Conservation (phyloP, 2,113 vertebrate genomes). For the Danionella cerebrum region DNA sequence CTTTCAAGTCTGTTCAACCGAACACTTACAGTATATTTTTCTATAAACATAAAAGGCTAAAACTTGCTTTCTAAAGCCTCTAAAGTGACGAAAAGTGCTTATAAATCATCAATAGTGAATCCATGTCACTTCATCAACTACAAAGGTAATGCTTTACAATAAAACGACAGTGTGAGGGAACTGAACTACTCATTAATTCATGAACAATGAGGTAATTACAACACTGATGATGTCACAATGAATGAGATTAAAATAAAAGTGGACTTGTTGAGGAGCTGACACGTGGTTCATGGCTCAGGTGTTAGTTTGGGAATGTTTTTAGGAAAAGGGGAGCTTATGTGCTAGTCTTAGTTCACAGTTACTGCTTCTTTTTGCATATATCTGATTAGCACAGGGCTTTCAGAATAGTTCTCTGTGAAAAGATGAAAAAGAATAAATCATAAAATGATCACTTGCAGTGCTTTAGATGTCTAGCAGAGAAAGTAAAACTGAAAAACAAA, state of each 20-base stretch:
- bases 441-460: constrained; percentile 45
- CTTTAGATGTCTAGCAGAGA: constrained; percentile 23
- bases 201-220: neutral
- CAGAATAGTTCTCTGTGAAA: constrained; percentile 65
- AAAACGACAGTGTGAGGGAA: neutral
- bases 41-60: constrained; percentile 2
- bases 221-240: neutral
- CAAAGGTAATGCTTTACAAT: too few species aligned
- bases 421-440: constrained; percentile 55
- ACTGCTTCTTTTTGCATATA: constrained; percentile 73
- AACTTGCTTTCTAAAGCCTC: constrained; percentile 13
- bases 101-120: constrained; percentile 3
- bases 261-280: neutral
- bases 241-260: neutral
- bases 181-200: neutral
- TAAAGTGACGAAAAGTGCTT: constrained; percentile 20
- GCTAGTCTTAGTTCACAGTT: constrained; percentile 64
- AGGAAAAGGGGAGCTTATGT: constrained; percentile 50
- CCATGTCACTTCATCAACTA: too few species aligned
- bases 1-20: neutral
- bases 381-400: constrained; percentile 63
- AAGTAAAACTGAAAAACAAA: constrained; percentile 24
- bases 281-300: constrained; percentile 7
- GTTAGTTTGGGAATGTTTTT: constrained; percentile 37
- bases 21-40: neutral